A percentile compares a stretch with the other conserved stretches of the same genome.
phyloP scores from a whole-genome alignment of 2,888 invertebrate species.

The Drosophila algonquin region DNA sequence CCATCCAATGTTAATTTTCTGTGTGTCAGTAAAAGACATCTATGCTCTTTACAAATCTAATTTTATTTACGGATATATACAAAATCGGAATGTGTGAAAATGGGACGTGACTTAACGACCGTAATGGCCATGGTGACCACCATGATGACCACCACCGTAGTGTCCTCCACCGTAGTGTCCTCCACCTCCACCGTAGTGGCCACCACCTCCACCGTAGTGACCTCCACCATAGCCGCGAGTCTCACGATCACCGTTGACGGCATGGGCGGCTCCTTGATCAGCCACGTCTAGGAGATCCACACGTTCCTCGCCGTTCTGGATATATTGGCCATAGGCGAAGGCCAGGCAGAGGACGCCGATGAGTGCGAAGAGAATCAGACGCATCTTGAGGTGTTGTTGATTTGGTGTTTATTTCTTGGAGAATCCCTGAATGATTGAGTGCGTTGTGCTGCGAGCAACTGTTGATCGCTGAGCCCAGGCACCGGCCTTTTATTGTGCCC shows the following conservation, averaged over 20 bases:
- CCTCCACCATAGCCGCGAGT: slow-evolving; percentile 24
- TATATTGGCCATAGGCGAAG: slow-evolving; percentile 35
- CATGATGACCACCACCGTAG: background rate
- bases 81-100: background rate
- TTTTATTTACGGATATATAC: background rate
- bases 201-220: slow-evolving; percentile 38
- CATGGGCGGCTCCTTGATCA: slow-evolving; percentile 24
- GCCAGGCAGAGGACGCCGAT: slow-evolving; percentile 55
- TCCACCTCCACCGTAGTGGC: slow-evolving; percentile 44
- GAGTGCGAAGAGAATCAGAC: slow-evolving; percentile 54
- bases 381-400: slow-evolving; percentile 42
- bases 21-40: background rate
- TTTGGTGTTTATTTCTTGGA: background rate
- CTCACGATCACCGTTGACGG: slow-evolving; percentile 19
- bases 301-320: slow-evolving; percentile 1
- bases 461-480: slow-evolving; percentile 9
- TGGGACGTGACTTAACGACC: slow-evolving; percentile 8
- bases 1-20: too few relatives aligned
- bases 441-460: slow-evolving; percentile 27
- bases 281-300: slow-evolving; percentile 27
- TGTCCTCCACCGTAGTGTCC: slow-evolving; percentile 32
- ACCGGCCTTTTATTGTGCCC: slow-evolving; percentile 34
- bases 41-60: background rate
- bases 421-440: slow-evolving; percentile 2
- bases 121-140: slow-evolving; percentile 14